Evolutionary conservation across 1,140 invertebrate species (phyloP), one percentile per base, ranked within the genome.

Genomic region (Macrostomum lignano): DNA sequence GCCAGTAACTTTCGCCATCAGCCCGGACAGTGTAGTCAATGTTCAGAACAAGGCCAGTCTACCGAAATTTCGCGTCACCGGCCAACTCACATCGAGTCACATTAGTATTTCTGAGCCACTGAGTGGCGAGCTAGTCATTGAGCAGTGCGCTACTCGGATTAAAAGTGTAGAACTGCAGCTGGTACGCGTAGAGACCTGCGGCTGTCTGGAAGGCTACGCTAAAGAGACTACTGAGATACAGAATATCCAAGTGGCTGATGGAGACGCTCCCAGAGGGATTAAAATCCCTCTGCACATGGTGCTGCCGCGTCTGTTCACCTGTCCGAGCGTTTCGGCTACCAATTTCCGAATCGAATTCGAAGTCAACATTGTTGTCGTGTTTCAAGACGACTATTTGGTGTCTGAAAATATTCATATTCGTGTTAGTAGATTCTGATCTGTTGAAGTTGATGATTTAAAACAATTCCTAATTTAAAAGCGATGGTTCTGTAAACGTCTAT

Each of bases 271-370:
- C 29, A 67, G 71, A 36, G 71, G 70, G 34, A 56, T 84, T 7
- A 60, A 69, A 26, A 71, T 93, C 46, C 81, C 82, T 14, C 76
- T 94, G 50, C 71, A 78, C 54, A 86, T 91, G 79, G 67, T 91
- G 41, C 75, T 93, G 55, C 84, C 84, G 32, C 60, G 82, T 29
- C 60, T 91, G 11, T 94, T 94, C 58, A 84, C 81, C 1, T 91
- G 82, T 55, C 78, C 81, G 9, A 81, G 81, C 24, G 62, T 86
- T 20, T 65, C 67, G 24, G 82, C 81, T 5, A 70, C 68, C 43
- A 81, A 82, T 60, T 93, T 93, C 54, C 88, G 86, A 71, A 73
- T 93, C 41, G n/a, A n/a, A n/a, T n/a, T n/a, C n/a, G n/a, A n/a
- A n/a, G n/a, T n/a, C n/a, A n/a, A n/a, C n/a, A n/a, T n/a, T n/a